phyloP scores from a whole-genome alignment of 2,797 vertebrate species.

The Amphiprion clarkii region DNA sequence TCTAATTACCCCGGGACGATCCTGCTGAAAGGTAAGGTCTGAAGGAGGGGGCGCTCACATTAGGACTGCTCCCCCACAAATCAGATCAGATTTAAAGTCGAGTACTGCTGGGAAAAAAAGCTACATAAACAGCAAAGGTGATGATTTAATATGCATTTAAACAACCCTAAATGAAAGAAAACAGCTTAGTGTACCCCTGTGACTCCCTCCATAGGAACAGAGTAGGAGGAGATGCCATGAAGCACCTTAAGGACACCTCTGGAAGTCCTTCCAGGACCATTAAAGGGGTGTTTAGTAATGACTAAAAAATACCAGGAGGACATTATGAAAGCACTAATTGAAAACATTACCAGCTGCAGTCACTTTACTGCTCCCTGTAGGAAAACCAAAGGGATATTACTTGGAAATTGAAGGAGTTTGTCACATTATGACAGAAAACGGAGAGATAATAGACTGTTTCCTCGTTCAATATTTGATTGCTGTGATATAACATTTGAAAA shows the following conservation, averaged over 20 bases:
- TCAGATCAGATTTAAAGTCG: constrained; percentile 8
- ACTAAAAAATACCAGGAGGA: neutral
- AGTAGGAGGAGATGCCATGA: neutral
- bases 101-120: neutral
- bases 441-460: no score
- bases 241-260: neutral
- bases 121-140: neutral
- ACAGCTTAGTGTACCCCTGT: neutral
- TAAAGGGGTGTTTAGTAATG: neutral
- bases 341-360: neutral
- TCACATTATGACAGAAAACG: neutral
- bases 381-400: neutral
- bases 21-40: neutral
- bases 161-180: neutral
- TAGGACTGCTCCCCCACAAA: neutral
- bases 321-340: constrained; percentile 20
- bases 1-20: neutral
- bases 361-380: neutral
- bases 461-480: neutral
- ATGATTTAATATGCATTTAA: neutral
- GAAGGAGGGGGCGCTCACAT: neutral
- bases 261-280: constrained; percentile 6
- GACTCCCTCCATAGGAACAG: neutral
- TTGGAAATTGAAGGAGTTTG: constrained; percentile 26
- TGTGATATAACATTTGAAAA: neutral